phyloP scores from a whole-genome alignment of 2,113 vertebrate species.

The Emydura subglobosa region DNA sequence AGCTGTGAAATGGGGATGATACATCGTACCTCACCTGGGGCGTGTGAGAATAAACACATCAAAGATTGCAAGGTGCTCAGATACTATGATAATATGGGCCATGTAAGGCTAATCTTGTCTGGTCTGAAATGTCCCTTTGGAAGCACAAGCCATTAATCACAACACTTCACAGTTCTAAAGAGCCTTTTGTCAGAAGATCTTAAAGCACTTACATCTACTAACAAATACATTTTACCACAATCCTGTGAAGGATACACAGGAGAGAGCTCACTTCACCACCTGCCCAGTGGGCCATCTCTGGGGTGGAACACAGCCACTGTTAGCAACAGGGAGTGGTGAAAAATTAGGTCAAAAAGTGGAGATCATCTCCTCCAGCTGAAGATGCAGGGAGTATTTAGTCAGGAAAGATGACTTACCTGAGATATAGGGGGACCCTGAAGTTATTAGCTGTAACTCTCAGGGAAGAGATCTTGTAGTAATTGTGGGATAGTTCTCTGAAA shows the following conservation, averaged over 20 bases:
- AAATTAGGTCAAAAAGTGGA: accelerated
- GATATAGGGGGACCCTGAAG: accelerated
- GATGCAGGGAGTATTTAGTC: accelerated
- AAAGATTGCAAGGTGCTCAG: neutral
- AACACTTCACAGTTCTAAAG: too few species aligned
- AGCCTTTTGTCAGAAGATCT: neutral
- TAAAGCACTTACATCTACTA: neutral
- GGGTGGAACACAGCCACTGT: too few species aligned
- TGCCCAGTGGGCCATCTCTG: too few species aligned
- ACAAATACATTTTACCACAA: neutral
- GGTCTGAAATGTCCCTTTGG: too few species aligned
- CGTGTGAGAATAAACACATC: too few species aligned
- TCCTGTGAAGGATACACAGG: neutral
- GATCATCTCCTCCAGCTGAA: accelerated
- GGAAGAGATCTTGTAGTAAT: too few species aligned
- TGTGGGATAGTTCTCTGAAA: too few species aligned
- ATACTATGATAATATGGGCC: neutral
- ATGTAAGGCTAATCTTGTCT: neutral
- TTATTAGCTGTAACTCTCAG: too few species aligned
- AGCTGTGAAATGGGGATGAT: too few species aligned
- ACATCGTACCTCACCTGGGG: too few species aligned
- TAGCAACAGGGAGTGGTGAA: too few species aligned
- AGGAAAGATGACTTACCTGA: accelerated
- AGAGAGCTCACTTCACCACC: accelerated
- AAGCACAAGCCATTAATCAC: too few species aligned